Evolutionary conservation across 2,797 vertebrate genomes (phyloP), one percentile per base, ranked within the genome.

Genomic region (Bovichtus diacanthus): DNA sequence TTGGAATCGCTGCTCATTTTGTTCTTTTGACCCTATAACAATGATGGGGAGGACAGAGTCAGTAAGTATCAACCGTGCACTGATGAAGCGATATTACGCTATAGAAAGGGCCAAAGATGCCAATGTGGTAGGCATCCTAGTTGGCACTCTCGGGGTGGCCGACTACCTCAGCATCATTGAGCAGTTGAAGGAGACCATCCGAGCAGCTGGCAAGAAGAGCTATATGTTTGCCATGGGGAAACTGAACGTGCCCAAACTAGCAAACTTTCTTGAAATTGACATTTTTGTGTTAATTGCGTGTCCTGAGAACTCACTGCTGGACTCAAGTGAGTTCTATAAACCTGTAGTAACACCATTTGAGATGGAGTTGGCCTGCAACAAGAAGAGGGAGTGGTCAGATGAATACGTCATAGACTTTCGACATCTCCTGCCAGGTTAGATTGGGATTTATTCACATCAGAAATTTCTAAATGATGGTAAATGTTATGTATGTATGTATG

Each of bases 311-410:
- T 96, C 96, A 0, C 85, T 99, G 84, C 64, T 97, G 89, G 96
- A 98, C 87, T 97, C 91, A 0, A 91, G 91, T 0, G 95, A 95
- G 4, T 98, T 96, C 83, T 97, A 96, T 84, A 95, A 92, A 58
- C 97, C 97, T 0, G 78, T 98, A 1, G 93, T 99, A 60, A 97
- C 97, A 0, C 98, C 98, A 0, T 98, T 96, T 59, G 98, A 99
- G 92, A 95, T 99, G 95, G 98, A 99, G 83, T 86, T 98, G 74
- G 98, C 98, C 73, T 99, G 98, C 91, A 99, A 99, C 90, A 96
- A 93, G 0, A 95, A 95, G 34, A 94, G 97, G 38, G 93, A 96
- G 56, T 98, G 98, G 96, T 95, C 94, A 0, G 96, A 96, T 74
- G 94, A 95, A 47, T 96, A 98, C n/a, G 74, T 98, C 84, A 98